Conservation (phyloP, 2,797 vertebrate genomes). For the Sebastes cheni region DNA sequence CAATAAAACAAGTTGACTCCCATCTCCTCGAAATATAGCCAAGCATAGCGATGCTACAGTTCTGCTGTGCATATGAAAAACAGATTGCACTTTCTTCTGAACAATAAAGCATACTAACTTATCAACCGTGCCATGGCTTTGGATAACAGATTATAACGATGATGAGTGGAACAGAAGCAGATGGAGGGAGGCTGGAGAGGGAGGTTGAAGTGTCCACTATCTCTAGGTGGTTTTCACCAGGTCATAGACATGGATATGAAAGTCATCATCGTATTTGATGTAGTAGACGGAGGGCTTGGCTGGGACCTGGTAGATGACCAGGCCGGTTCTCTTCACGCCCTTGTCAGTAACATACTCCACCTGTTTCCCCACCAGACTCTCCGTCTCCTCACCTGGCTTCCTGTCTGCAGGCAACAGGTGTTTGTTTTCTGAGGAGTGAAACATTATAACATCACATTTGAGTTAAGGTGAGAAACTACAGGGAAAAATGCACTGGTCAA, state of each 20-base stretch:
- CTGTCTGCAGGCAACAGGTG: conserved; percentile 87
- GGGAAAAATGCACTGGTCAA: too few relatives aligned
- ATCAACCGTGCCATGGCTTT: conserved; percentile 49
- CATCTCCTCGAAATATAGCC: conserved; percentile 34
- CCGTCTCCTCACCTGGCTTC: conserved; percentile 86
- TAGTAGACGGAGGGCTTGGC: conserved; percentile 89
- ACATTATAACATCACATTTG: not conserved
- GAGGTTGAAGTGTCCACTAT: conserved; percentile 47
- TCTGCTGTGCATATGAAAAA: conserved; percentile 66
- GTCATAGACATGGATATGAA: conserved; percentile 89
- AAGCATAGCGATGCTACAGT: conserved; percentile 69
- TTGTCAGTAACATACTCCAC: conserved; percentile 89
- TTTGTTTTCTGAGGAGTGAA: conserved; percentile 81
- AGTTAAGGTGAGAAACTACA: not conserved
- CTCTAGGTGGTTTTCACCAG: conserved; percentile 87
- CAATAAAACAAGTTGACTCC: conserved; percentile 37
- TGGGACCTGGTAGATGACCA: conserved; percentile 88
- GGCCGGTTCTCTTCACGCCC: conserved; percentile 86
- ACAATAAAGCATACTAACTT: conserved; percentile 64
- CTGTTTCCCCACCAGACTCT: conserved; percentile 88
- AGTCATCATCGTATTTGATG: conserved; percentile 89
- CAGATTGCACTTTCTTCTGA: conserved; percentile 59
- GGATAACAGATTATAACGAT: conserved; percentile 44
- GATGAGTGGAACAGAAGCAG: conserved; percentile 52
- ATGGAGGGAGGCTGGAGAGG: conserved; percentile 40